phyloP scores from a whole-genome alignment of 2,113 vertebrate genomes.

The Nyctibius bracteatus region DNA sequence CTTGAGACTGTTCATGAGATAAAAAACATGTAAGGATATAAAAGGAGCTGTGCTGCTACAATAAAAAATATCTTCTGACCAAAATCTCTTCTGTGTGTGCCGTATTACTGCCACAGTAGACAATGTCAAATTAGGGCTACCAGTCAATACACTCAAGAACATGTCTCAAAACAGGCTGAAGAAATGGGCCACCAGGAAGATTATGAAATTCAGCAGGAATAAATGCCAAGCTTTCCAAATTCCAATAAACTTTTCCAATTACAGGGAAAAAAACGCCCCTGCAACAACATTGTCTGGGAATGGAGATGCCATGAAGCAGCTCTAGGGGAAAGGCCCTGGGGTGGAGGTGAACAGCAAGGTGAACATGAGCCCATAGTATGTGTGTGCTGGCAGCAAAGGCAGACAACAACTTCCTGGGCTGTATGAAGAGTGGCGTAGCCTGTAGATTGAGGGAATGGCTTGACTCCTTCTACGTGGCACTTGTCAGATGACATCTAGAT shows the following conservation, averaged over 20 bases:
- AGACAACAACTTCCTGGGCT: not conserved
- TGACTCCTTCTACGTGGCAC: accelerated
- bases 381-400: not conserved
- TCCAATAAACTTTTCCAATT: not conserved
- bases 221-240: not conserved
- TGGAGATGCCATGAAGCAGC: not conserved
- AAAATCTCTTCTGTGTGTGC: too few relatives aligned
- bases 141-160: not conserved
- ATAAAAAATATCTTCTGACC: too few relatives aligned
- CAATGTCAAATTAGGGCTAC: not conserved
- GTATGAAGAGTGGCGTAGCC: not conserved
- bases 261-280: accelerated
- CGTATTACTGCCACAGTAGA: too few relatives aligned
- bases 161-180: not conserved
- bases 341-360: not conserved
- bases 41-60: too few relatives aligned
- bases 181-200: not conserved
- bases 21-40: too few relatives aligned
- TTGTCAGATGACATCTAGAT: not conserved
- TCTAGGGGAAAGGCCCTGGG: not conserved
- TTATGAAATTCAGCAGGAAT: not conserved
- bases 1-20: too few relatives aligned
- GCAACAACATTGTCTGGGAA: not conserved
- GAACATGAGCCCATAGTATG: not conserved
- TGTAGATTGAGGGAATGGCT: accelerated